Conservation (phyloP, 2,113 vertebrate genomes). For the Piaya cayana region DNA sequence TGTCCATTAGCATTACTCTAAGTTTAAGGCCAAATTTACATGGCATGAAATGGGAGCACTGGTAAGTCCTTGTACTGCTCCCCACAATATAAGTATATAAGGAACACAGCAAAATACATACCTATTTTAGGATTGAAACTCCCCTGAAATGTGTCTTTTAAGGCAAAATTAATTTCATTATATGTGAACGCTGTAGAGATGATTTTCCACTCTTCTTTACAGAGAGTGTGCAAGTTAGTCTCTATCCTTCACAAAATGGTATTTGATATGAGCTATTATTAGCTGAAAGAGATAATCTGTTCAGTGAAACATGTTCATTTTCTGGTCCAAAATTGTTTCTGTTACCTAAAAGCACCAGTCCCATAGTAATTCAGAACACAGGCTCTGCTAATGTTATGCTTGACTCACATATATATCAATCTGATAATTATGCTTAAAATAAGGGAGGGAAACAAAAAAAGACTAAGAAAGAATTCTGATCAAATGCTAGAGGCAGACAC, state of each 20-base stretch:
- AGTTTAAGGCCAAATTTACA: not conserved
- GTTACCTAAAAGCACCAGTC: slow-evolving; percentile 1
- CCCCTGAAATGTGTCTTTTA: slow-evolving; percentile 63
- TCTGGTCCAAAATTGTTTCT: slow-evolving; percentile 46
- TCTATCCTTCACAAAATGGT: slow-evolving; percentile 51
- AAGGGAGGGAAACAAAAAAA: slow-evolving; percentile 37
- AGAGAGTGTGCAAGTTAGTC: not conserved
- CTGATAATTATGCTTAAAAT: slow-evolving; percentile 63
- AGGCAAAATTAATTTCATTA: slow-evolving; percentile 67
- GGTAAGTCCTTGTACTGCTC: not conserved
- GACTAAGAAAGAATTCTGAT: slow-evolving; percentile 42
- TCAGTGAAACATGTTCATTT: slow-evolving; percentile 55
- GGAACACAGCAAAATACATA: not conserved
- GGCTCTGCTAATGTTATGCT: slow-evolving; percentile 29
- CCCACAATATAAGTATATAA: not conserved
- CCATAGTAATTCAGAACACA: slow-evolving; percentile 9
- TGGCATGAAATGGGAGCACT: not conserved
- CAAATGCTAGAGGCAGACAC: slow-evolving; percentile 47
- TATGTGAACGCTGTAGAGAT: slow-evolving; percentile 52
- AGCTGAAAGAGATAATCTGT: slow-evolving; percentile 69
- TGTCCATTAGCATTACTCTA: not conserved
- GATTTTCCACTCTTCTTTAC: slow-evolving; percentile 31
- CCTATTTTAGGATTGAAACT: not conserved
- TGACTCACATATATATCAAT: slow-evolving; percentile 60
- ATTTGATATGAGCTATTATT: slow-evolving; percentile 65